Base-by-base conservation (phyloP, 2,888 invertebrate species). In the Idaea aversata region DNA sequence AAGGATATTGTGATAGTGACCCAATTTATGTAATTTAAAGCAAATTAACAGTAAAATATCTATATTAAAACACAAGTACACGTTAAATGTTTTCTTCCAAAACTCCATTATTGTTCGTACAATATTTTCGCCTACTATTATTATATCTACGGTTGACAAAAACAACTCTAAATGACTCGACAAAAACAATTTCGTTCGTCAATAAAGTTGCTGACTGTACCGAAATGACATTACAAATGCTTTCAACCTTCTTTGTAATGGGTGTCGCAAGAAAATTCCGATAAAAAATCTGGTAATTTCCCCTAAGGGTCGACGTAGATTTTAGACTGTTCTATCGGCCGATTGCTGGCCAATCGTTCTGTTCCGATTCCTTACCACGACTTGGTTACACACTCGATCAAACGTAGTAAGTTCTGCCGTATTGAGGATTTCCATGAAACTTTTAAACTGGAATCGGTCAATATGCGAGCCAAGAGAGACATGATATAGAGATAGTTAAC, bases 251-350 rank as follows among this genome's bases (percentile, higher is more conserved):
- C 47, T 47, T 47, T 47, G 47, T 47, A 47, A 47, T 47, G 47
- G 47, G 47, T 47, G 47, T 47, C 47, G 47, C 47, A 70, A 66
- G 61, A 60, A 67, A 69, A 66, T 71, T 71, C 57, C n/a, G 65
- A 64, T 68, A 70, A 72, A 70, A 72, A 71, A 67, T 65, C 63
- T 66, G 61, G 71, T 65, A 69, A 72, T 72, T 71, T 66, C 67
- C 61, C 65, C 67, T 62, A 59, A 62, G 66, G 60, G 61, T 10
- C 0, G 13, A 2, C 10, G 47, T 13, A 10, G 47, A 7, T 10
- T 13, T 10, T 3, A 47, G 13, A 47, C 47, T 47, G 47, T 10
- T 10, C 7, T 13, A 13, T 47, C 36, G 6, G 36, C 36, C 10
- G 36, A 36, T 7, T 7, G 36, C 36, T 47, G 47, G 47, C 13